phyloP scores from a whole-genome alignment of 2,113 vertebrate species.

The Craseonycteris thonglongyai region DNA sequence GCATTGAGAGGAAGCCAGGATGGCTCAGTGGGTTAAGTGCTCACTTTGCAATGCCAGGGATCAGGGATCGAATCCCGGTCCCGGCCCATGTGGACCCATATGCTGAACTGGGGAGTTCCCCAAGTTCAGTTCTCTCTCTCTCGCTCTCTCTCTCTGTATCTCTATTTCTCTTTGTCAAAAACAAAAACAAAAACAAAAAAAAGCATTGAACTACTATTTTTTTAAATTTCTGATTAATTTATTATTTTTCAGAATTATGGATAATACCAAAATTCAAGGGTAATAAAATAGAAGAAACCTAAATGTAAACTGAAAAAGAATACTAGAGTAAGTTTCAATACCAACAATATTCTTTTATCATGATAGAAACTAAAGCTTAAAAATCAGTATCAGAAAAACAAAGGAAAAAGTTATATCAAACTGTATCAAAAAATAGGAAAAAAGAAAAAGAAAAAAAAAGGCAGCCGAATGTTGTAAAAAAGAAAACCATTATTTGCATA shows the following conservation, averaged over 20 bases:
- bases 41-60: no score
- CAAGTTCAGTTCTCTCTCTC: no score
- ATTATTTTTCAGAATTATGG: neutral
- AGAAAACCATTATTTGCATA: neutral
- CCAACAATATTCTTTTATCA: neutral
- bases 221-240: conserved; percentile 15
- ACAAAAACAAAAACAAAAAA: no score
- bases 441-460: neutral
- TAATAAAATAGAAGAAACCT: neutral
- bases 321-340: neutral
- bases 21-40: no score
- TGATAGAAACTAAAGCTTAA: neutral
- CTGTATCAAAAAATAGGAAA: neutral
- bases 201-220: no score
- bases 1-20: no score
- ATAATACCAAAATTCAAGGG: neutral
- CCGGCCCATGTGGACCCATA: no score
- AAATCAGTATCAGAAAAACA: neutral
- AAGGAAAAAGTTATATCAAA: neutral
- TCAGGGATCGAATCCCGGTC: no score
- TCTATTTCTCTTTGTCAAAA: no score
- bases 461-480: neutral
- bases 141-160: no score
- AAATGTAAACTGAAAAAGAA: conserved; percentile 10
- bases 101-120: no score